Percentiles rank a stretch among this genome's conserved stretches.
Evolutionary conservation across 2,113 vertebrate genomes (phyloP).

Genomic region (Alaudala cheleensis): DNA sequence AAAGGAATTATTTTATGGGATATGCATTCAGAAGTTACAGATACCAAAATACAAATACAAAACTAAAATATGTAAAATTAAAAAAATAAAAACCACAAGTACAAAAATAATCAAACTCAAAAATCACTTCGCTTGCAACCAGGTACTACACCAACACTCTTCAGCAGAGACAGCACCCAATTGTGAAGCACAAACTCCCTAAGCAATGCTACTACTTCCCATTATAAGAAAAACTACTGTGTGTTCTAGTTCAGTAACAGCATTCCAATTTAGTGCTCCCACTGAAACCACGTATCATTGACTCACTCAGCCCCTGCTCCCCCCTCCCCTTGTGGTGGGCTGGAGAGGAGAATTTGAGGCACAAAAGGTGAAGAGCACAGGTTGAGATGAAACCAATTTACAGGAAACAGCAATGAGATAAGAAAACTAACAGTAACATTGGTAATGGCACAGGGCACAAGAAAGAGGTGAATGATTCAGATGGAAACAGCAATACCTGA

Average conservation of each 20-base stretch:
- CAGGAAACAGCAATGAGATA: background rate
- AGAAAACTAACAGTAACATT: background rate
- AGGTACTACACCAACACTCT: background rate
- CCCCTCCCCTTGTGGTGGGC: no score
- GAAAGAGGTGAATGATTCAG: fast-evolving
- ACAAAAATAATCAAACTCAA: background rate
- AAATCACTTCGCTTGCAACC: background rate
- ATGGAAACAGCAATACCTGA: background rate
- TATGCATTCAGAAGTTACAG: background rate
- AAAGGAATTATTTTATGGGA: background rate
- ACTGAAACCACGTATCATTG: background rate
- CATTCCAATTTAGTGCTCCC: background rate
- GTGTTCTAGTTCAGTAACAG: background rate
- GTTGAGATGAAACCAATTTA: background rate
- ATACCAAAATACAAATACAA: background rate
- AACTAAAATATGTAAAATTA: background rate
- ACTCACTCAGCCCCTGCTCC: background rate
- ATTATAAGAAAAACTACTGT: background rate
- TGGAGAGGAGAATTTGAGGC: background rate
- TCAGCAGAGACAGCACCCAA: background rate
- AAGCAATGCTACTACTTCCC: background rate
- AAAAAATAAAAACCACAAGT: background rate
- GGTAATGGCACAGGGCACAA: background rate
- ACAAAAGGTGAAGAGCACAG: background rate
- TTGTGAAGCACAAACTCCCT: background rate